Conservation (phyloP, 1,140 invertebrate genomes). For the Onthophagus taurus region DNA sequence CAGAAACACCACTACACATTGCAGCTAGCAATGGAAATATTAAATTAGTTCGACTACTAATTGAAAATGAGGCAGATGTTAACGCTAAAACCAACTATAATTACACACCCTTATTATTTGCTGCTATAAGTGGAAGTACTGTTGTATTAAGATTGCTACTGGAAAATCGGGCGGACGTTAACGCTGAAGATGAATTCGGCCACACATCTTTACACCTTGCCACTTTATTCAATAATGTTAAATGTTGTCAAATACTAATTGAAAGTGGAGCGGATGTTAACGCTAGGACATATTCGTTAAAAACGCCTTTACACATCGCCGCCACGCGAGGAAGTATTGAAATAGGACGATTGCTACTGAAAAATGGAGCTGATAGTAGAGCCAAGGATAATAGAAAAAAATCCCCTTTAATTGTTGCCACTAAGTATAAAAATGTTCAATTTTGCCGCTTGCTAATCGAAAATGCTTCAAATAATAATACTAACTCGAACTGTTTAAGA, state of each 20-base stretch:
- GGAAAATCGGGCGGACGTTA: constrained; percentile 16
- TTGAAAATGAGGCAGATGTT: constrained; percentile 21
- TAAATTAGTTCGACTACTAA: constrained; percentile 6
- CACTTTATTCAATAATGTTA: constrained; percentile 19
- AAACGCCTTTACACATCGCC: neutral
- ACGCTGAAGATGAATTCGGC: constrained; percentile 11
- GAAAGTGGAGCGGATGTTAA: neutral
- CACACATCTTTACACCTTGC: constrained; percentile 39
- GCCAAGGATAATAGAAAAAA: too few relatives aligned
- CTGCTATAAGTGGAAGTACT: constrained; percentile 12
- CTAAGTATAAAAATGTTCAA: too few relatives aligned
- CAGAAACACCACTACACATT: neutral
- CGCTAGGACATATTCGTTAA: neutral
- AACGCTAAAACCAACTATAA: constrained; percentile 16
- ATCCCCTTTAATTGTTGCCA: too few relatives aligned
- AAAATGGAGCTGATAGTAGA: too few relatives aligned
- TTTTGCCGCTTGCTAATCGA: too few relatives aligned
- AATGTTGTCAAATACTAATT: neutral
- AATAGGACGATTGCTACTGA: too few relatives aligned
- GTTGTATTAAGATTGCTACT: constrained; percentile 15
- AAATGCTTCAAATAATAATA: too few relatives aligned
- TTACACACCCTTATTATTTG: constrained; percentile 21
- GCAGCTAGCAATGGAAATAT: neutral
- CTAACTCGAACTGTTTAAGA: too few relatives aligned
- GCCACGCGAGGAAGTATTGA: neutral